Evolutionary conservation across 2,888 invertebrate species (phyloP), one percentile per base, ranked within the genome.

Genomic region (Thymelicus sylvestris): DNA sequence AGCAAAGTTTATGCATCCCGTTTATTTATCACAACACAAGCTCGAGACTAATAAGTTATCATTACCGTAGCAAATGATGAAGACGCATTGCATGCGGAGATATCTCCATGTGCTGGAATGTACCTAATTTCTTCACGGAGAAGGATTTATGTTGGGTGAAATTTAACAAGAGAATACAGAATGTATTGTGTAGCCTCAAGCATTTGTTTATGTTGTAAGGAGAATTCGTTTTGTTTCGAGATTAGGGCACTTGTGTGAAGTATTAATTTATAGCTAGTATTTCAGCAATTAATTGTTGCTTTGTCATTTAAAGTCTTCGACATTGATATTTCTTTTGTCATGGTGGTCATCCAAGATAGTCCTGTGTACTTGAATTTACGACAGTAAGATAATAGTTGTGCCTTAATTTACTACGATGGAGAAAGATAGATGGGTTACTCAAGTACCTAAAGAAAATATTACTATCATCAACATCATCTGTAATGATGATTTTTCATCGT

Each of bases 51-150:
- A 76, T 73, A 74, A 71, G 73, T 74, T 74, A 74, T 71, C 74
- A 76, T 76, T 76, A 74, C 73, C 67, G 71, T 55, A 41, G 71
- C 66, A 69, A 67, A 72, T 44, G 67, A 75, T 72, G 75, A 75
- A 75, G 74, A 75, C 71, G 67, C 74, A 72, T 73, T 67, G 60
- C 41, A 64, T 73, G 72, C 65, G 50, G 65, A 62, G 66, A 62
- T 62, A 70, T 71, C 13, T 57, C 47, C 50, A 7, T 52, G 39
- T 48, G 55, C 66, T 61, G 61, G 61, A 66, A 66, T 66, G 66
- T 38, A 50, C 71, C 66, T 55, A 66, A 62, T 71, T 71, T 66
- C 60, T 55, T 50, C 50, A 31, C 7, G 15, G 41, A 15, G 60
- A 60, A 50, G 60, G 70, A 70, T 65, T 60, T 60, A 60, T 65